Base-by-base conservation (phyloP, 2,113 vertebrate species). In the Danionella cerebrum region DNA sequence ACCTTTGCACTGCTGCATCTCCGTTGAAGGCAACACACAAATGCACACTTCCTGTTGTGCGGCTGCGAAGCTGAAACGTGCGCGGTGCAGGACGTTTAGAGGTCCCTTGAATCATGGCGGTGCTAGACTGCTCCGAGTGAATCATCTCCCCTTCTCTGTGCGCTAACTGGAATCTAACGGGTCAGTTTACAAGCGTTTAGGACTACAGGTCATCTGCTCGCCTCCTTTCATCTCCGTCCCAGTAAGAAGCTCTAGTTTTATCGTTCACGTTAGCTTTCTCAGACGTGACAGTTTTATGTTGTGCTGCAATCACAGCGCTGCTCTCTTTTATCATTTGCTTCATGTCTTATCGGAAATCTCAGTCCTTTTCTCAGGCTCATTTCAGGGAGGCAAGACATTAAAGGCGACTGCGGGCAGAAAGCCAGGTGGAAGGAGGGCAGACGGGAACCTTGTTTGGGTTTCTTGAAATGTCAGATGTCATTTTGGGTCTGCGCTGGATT, bases 111-210 rank as follows among this genome's bases (percentile, higher is more conserved):
- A 70, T 70, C 60, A 41, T 60, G 29, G 72, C 63, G 66, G 24
- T 29, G 27, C 12, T 14, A n/a, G 36, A 11, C n/a, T 27, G 21
- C 13, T 59, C 42, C 42, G 18, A 44, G 42, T 45, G 29, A 12
- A 44, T 59, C 42, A 53, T 31, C 19, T 60, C 0, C 35, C 11
- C 6, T 48, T 19, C 41, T 6, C 18, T 10, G 3, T 31, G 42
- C 38, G 27, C 4, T n/a, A 27, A 11, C 9, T n/a, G 58, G 14
- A 44, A 16, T 62, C 6, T n/a, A 39, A 1, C 14, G n/a, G 57
- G 44, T 0, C 52, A 24, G 68, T 22, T 25, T 65, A 19, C 75
- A 97, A 92, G 94, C 82, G 88, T 95, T 41, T 42, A 6, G 18
- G 2, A 25, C 18, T 27, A 27, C 59, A 48, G 44, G 18, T 63